phyloP scores from a whole-genome alignment of 2,797 vertebrate species.

The Falco biarmicus region DNA sequence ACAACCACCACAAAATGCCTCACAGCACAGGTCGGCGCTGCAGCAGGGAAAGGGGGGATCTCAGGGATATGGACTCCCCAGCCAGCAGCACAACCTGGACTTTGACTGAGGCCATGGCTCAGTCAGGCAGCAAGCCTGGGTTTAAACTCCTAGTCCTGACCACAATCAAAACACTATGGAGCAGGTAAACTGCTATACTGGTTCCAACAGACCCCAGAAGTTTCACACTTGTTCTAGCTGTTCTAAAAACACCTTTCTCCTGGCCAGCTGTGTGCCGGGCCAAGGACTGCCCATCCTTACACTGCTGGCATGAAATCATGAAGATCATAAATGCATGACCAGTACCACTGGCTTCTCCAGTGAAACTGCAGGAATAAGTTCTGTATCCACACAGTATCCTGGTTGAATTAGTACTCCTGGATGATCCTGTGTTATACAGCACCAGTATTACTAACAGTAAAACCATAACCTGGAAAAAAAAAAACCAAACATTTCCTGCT shows the following conservation, averaged over 20 bases:
- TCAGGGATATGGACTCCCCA: accelerated
- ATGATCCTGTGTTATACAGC: not conserved
- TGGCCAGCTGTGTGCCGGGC: not conserved
- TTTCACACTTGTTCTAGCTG: not conserved
- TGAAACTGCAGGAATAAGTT: not conserved
- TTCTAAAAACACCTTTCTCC: not conserved
- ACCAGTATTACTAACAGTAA: not conserved
- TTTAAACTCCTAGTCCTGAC: not conserved
- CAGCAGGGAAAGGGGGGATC: not conserved
- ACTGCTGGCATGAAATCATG: not conserved
- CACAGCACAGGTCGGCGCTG: not conserved
- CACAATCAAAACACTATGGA: not conserved
- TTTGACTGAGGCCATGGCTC: not conserved
- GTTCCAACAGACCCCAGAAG: not conserved
- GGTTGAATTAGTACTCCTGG: not conserved
- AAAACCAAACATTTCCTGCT: not conserved
- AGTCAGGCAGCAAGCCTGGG: not conserved
- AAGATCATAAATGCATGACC: not conserved
- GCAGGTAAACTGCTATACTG: not conserved
- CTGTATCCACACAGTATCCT: not conserved
- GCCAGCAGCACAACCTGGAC: not conserved
- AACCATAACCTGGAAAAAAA: not conserved
- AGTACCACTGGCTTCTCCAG: not conserved
- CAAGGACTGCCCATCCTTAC: not conserved
- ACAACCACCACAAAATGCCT: not conserved